A percentile compares a stretch with the other conserved stretches of the same genome.
Evolutionary conservation across 2,888 invertebrate species (phyloP).

Genomic region (Leptopilina syphax): DNA sequence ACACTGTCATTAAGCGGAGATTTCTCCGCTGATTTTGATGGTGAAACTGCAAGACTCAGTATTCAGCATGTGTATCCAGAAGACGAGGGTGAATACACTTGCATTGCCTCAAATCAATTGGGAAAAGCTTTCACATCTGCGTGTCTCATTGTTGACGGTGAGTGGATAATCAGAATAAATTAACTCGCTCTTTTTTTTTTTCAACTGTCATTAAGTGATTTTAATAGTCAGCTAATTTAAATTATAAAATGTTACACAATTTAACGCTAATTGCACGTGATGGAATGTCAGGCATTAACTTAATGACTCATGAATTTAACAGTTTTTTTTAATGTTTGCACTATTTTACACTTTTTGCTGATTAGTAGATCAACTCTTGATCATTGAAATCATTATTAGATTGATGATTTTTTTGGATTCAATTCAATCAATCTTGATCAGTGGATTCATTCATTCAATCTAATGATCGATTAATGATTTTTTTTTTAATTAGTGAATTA

Average conservation of each 20-base stretch:
- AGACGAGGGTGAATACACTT: constrained; percentile 93
- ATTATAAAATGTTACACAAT: constrained; percentile 4
- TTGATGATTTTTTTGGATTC: no score
- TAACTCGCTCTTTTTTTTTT: background rate
- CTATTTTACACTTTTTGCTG: background rate
- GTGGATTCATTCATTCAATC: no score
- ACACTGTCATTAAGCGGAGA: constrained; percentile 83
- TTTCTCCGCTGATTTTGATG: constrained; percentile 84
- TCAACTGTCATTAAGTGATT: constrained; percentile 9
- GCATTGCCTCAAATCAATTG: constrained; percentile 89
- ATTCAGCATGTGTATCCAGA: constrained; percentile 89
- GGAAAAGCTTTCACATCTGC: constrained; percentile 90
- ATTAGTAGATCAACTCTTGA: no score
- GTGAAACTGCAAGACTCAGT: constrained; percentile 84
- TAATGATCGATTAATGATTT: no score
- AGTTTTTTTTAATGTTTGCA: background rate
- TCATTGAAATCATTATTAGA: no score
- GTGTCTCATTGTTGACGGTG: constrained; percentile 90
- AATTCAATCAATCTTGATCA: no score
- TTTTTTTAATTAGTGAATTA: no score
- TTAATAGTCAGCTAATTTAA: background rate
- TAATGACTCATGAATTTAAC: constrained; percentile 39
- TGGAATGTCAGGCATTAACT: constrained; percentile 43
- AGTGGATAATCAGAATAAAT: constrained; percentile 67
- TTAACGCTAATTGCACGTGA: constrained; percentile 39